These are phyloP conservation scores for Silurus meridionalis DNA, from an alignment of 2,113 vertebrate genomes.

Conservation along the genomic window DNA sequence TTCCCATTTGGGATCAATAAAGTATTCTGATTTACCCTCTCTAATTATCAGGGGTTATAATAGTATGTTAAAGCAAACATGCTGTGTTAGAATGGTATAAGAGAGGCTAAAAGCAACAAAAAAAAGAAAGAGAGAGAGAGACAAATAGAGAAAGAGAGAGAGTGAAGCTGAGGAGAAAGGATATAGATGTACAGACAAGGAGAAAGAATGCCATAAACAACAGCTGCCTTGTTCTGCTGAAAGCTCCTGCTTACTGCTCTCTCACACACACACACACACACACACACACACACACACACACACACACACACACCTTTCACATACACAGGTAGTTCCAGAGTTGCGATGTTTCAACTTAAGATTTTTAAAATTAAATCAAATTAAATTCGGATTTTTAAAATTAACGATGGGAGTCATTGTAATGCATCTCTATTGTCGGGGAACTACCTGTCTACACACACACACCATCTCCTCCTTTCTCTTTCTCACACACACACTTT, in stretches of 20 bases:
- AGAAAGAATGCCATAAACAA: constrained; percentile 72
- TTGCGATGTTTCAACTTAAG: too few relatives aligned
- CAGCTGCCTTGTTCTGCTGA: constrained; percentile 69
- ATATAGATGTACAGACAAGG: constrained; percentile 62
- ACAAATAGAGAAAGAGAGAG: constrained; percentile 41
- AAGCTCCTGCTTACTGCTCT: constrained; percentile 64
- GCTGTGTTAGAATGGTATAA: not conserved
- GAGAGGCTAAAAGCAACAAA: too few relatives aligned
- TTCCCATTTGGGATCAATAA: too few relatives aligned
- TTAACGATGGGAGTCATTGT: too few relatives aligned
- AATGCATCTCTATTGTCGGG: too few relatives aligned
- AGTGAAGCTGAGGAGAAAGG: constrained; percentile 59
- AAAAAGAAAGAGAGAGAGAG: not conserved
- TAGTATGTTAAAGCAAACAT: not conserved
- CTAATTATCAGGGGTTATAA: not conserved
- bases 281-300: not conserved
- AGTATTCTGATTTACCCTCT: not conserved
- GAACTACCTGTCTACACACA: not conserved
- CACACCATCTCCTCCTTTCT: not conserved
- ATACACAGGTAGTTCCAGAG: not conserved
- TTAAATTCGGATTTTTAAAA: too few relatives aligned
- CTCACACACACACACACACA: not conserved
- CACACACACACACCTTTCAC: not conserved
- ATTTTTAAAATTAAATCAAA: too few relatives aligned
- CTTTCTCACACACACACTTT: not conserved